Evolutionary conservation across 2,888 invertebrate genomes (phyloP), one percentile per base, ranked within the genome.

Genomic region (Melanargia galathea): DNA sequence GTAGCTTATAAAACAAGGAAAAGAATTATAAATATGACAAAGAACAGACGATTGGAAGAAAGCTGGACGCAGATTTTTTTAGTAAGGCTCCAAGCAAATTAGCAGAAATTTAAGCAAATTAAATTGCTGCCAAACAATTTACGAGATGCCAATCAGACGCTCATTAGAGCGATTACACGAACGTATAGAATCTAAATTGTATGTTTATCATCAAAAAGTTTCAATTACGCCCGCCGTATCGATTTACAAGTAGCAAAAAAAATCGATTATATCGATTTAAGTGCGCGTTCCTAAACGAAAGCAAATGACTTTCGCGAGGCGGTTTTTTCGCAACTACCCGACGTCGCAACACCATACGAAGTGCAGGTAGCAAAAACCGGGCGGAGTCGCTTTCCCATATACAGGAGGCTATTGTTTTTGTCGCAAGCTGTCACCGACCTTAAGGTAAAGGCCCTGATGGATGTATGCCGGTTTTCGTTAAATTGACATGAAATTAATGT

Each of bases 401-500:
- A 71, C n/a, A 66, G 70, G 75, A 75, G 73, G 62, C 81, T 81
- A 81, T 86, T 86, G 86, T 87, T 85, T 86, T 83, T 85, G 74
- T 76, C 66, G 18, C 56, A 49, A 59, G 52, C 71, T 68, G 66
- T 71, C 71, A 71, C 68, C 71, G 68, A 70, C 67, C 67, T 63
- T 64, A 68, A 72, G 64, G 66, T 71, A 71, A 69, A 69, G 69
- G 69, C 59, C 56, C 70, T 67, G 72, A 67, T 71, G 67, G 66
- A 71, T 70, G 71, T 72, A 71, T 70, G 71, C 75, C 71, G 73
- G 75, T 76, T 74, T 69, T 49, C 64, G 65, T 70, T 65, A 72
- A 73, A 70, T 67, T 66, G 60, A 58, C 64, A 61, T 54, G 51
- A 64, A 66, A 67, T 66, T 68, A 64, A 69, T 64, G 64, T 65